Percentiles rank a stretch among this genome's conserved stretches.
phyloP scores from a whole-genome alignment of 2,888 invertebrate genomes.

The Ellobium chinense region DNA sequence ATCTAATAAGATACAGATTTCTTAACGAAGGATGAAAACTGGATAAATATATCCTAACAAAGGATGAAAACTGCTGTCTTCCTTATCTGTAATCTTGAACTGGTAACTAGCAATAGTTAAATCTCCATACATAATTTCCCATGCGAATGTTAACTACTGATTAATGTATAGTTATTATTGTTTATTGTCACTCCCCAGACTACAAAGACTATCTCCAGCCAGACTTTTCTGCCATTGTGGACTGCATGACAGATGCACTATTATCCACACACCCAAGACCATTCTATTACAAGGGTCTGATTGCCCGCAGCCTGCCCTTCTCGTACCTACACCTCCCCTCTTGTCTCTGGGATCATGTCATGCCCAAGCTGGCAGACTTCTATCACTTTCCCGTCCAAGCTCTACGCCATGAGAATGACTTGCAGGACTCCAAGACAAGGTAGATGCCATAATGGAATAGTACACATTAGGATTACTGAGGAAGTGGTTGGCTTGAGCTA shows the following conservation, averaged over 20 bases:
- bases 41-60: too few species aligned
- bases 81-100: too few species aligned
- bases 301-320: constrained; percentile 65
- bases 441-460: not conserved
- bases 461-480: too few species aligned
- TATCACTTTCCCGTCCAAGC: constrained; percentile 62
- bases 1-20: too few species aligned
- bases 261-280: constrained; percentile 59
- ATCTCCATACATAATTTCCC: too few species aligned
- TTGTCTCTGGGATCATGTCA: constrained; percentile 56
- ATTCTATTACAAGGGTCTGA: constrained; percentile 67
- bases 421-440: not conserved
- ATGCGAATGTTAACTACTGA: too few species aligned
- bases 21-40: too few species aligned
- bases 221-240: constrained; percentile 63
- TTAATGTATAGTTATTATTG: too few species aligned
- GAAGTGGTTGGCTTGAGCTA: too few species aligned
- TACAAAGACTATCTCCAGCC: constrained; percentile 56
- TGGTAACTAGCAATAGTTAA: too few species aligned
- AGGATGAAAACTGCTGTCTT: too few species aligned
- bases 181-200: too few species aligned
- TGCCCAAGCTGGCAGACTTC: constrained; percentile 63
- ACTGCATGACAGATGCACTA: constrained; percentile 64
- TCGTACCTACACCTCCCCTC: constrained; percentile 67
- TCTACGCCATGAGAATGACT: constrained; percentile 9